Conservation (phyloP, 2,113 vertebrate genomes). For the Onychostoma macrolepis region DNA sequence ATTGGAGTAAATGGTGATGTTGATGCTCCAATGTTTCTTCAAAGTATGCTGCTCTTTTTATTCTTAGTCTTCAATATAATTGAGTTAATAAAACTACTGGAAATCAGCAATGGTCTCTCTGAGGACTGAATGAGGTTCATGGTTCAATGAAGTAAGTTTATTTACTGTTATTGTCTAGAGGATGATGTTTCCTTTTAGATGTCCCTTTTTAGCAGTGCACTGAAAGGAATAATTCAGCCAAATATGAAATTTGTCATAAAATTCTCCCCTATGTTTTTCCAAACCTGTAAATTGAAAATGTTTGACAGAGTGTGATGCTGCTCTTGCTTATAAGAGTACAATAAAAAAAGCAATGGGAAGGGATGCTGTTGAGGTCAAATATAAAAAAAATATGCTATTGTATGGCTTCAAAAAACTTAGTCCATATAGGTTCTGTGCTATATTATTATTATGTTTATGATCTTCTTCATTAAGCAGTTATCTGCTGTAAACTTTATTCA, state of each 20-base stretch:
- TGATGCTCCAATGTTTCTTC: background rate
- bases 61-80: background rate
- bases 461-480: background rate
- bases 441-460: too few relatives aligned
- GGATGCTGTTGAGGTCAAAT: background rate
- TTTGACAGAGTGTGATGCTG: background rate
- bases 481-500: background rate
- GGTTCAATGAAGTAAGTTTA: background rate
- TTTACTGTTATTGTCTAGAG: background rate
- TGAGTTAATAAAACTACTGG: slow-evolving; percentile 15
- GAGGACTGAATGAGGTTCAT: background rate
- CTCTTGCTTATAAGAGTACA: background rate
- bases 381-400: background rate
- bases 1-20: background rate
- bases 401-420: background rate
- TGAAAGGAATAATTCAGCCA: background rate
- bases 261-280: background rate
- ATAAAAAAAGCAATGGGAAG: background rate
- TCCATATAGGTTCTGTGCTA: too few relatives aligned
- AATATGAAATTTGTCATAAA: background rate
- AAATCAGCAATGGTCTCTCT: background rate
- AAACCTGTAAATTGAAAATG: background rate
- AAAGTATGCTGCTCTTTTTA: slow-evolving; percentile 16
- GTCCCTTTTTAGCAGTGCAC: background rate
- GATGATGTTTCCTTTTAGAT: background rate